Conservation (phyloP, 2,888 invertebrate species). For the Hololepta plana region DNA sequence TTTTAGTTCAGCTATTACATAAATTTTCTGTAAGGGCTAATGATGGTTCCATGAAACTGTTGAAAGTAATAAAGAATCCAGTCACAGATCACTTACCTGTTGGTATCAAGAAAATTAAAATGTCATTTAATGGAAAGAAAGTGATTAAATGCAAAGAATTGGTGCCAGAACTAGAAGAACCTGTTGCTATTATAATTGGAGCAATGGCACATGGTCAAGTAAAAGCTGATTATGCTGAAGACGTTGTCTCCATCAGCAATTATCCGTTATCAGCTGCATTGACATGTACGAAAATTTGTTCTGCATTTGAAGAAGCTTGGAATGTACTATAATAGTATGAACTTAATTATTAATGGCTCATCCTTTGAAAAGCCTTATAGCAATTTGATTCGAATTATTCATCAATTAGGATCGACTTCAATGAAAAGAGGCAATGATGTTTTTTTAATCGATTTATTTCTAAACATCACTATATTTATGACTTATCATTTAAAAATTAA, state of each 20-base stretch:
- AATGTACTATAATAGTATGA: constrained; percentile 42
- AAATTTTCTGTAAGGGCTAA: constrained; percentile 85
- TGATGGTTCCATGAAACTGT: constrained; percentile 70
- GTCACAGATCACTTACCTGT: constrained; percentile 86
- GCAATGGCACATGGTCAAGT: constrained; percentile 97
- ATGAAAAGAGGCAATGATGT: too few species aligned
- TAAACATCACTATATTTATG: too few species aligned
- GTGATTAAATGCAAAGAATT: constrained; percentile 51
- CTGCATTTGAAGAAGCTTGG: constrained; percentile 92
- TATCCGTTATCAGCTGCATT: constrained; percentile 94
- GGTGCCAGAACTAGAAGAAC: constrained; percentile 59
- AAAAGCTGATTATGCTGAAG: constrained; percentile 75
- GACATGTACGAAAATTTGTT: constrained; percentile 87
- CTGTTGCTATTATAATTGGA: constrained; percentile 81
- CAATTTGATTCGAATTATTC: too few species aligned
- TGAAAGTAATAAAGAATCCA: constrained; percentile 96
- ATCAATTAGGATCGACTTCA: too few species aligned
- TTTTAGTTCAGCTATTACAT: constrained; percentile 81
- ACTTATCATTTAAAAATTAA: too few species aligned
- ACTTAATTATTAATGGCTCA: too few species aligned
- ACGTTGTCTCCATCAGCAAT: constrained; percentile 79
- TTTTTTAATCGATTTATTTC: too few species aligned
- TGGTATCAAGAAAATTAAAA: constrained; percentile 76
- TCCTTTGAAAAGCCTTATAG: too few species aligned
- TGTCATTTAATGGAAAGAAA: constrained; percentile 73